These are phyloP conservation scores for Lepidurus apus DNA, from an alignment of 1,140 invertebrate species.

Conservation along the genomic window DNA sequence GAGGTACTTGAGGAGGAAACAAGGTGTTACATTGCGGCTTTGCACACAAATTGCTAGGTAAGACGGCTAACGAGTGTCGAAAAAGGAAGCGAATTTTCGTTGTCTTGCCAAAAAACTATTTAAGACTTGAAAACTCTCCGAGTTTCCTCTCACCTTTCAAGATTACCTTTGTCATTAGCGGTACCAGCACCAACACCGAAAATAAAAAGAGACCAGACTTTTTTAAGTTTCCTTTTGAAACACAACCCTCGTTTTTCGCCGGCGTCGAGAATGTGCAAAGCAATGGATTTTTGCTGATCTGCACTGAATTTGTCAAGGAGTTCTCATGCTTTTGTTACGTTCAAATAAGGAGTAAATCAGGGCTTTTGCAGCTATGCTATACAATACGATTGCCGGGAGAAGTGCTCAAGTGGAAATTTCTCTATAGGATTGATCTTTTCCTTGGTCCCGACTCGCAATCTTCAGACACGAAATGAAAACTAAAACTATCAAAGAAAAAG, in stretches of 20 bases:
- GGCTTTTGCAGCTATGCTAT: background rate
- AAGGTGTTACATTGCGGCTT: slow-evolving; percentile 11
- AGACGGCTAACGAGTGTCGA: background rate
- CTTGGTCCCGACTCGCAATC: background rate
- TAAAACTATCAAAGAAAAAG: background rate
- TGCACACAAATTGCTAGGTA: slow-evolving; percentile 13
- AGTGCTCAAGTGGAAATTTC: slow-evolving; percentile 16
- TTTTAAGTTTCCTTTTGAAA: background rate
- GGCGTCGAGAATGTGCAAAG: background rate
- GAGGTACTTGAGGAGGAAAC: background rate
- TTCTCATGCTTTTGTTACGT: background rate
- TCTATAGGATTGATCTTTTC: slow-evolving; percentile 12
- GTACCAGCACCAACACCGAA: background rate
- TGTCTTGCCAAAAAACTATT: background rate
- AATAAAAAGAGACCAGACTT: background rate
- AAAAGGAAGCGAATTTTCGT: background rate
- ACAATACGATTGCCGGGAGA: slow-evolving; percentile 13
- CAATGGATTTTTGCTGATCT: slow-evolving; percentile 7
- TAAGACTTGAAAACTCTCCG: background rate
- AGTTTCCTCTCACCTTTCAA: background rate
- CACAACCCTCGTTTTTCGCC: background rate
- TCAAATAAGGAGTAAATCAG: background rate
- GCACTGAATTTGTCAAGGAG: background rate
- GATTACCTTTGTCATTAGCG: slow-evolving; percentile 12
- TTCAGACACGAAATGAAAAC: background rate